Conservation (phyloP, 1,140 invertebrate genomes). For the Pseudoatta argentina region DNA sequence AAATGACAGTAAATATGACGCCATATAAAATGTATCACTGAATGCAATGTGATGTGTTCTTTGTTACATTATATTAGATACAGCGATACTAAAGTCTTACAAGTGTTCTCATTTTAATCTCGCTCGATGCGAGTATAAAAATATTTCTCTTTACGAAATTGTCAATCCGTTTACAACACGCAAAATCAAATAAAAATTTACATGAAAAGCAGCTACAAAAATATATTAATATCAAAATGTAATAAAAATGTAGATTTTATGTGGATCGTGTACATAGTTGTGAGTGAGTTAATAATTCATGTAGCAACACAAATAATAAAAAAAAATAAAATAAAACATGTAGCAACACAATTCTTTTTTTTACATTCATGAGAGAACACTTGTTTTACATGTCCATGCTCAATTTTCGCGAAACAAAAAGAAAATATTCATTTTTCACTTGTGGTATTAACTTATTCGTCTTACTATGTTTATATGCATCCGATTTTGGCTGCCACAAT, state of each 20-base stretch:
- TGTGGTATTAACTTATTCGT: constrained; percentile 58
- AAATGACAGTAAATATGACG: constrained; percentile 58
- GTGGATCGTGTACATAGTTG: background rate
- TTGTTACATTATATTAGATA: constrained; percentile 49
- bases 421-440: constrained; percentile 71
- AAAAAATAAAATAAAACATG: background rate
- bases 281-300: constrained; percentile 11
- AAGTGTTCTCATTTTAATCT: constrained; percentile 70
- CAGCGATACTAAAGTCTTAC: constrained; percentile 59
- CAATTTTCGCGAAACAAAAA: constrained; percentile 50
- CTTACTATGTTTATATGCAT: constrained; percentile 60
- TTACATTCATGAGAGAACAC: constrained; percentile 72
- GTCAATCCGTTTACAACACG: background rate
- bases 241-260: constrained; percentile 39
- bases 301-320: constrained; percentile 45
- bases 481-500: constrained; percentile 41
- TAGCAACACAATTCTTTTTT: constrained; percentile 17
- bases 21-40: constrained; percentile 59
- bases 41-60: constrained; percentile 46
- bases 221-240: constrained; percentile 44
- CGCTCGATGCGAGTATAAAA: constrained; percentile 29
- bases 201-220: constrained; percentile 26
- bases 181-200: constrained; percentile 44
- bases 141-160: constrained; percentile 32
- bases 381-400: constrained; percentile 61